These are phyloP conservation scores for Zaprionus nigranus DNA, from an alignment of 1,140 invertebrate genomes.

Conservation along the genomic window DNA sequence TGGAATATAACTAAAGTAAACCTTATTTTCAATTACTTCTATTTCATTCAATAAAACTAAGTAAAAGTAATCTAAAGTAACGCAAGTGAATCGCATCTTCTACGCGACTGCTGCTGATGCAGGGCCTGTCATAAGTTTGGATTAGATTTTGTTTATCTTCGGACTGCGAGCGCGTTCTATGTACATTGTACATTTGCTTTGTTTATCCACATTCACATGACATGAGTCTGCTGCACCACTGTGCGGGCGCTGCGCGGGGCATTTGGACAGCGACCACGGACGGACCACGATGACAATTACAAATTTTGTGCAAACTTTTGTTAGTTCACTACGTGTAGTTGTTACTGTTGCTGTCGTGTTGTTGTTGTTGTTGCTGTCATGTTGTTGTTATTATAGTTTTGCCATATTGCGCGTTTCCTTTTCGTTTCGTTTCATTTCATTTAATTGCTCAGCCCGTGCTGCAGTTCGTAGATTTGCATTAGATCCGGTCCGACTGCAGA, in stretches of 20 bases:
- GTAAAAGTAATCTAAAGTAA: not conserved
- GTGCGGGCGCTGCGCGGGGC: slow-evolving; percentile 11
- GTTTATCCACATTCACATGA: not conserved
- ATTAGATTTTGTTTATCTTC: slow-evolving; percentile 4
- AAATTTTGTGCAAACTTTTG: slow-evolving; percentile 59
- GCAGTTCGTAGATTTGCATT: slow-evolving; percentile 22
- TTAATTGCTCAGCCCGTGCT: slow-evolving; percentile 66
- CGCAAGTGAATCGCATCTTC: not conserved
- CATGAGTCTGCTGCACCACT: slow-evolving; percentile 23
- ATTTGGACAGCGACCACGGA: slow-evolving; percentile 12
- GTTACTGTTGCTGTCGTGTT: not conserved
- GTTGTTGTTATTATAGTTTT: slow-evolving; percentile 56
- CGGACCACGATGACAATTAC: slow-evolving; percentile 64
- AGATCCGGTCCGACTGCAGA: slow-evolving; percentile 51
- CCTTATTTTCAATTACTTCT: too few relatives aligned
- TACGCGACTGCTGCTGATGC: not conserved
- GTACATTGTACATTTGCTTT: not conserved
- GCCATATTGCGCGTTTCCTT: slow-evolving; percentile 67
- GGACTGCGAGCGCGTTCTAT: not conserved
- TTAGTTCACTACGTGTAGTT: not conserved
- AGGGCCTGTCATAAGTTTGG: not conserved
- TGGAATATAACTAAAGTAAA: too few relatives aligned
- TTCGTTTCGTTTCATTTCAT: slow-evolving; percentile 52
- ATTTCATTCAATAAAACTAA: not conserved
- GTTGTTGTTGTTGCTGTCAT: slow-evolving; percentile 16